phyloP scores from a whole-genome alignment of 2,113 vertebrate genomes.

The Oenanthe oenanthe region DNA sequence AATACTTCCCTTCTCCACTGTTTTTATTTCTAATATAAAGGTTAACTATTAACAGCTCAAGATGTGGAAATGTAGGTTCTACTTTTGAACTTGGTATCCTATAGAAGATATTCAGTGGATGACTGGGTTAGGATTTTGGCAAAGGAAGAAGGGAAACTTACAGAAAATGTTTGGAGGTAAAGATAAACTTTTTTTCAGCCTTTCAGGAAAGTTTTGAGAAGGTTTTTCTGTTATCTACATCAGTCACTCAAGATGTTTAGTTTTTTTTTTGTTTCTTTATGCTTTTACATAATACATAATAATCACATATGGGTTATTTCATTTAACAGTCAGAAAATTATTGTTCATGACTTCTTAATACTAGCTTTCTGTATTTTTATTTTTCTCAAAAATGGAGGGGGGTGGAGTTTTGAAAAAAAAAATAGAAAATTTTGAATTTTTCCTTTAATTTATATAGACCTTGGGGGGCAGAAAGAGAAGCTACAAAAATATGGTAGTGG shows the following conservation, averaged over 20 bases:
- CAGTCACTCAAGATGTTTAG: not conserved
- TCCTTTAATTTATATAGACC: not conserved
- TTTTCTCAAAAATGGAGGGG: not conserved
- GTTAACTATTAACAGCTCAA: not conserved
- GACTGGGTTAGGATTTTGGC: not conserved
- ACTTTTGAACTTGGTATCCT: not conserved
- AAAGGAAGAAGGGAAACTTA: not conserved
- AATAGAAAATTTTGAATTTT: not conserved
- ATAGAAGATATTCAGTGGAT: not conserved
- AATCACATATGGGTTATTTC: conserved; percentile 35
- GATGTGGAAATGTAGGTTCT: not conserved
- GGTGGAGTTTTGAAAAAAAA: not conserved
- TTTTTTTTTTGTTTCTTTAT: conserved; percentile 2
- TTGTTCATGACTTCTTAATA: conserved; percentile 32
- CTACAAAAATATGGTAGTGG: not conserved
- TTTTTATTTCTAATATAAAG: not conserved
- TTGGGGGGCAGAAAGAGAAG: not conserved
- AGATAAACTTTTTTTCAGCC: not conserved
- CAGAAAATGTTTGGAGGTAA: not conserved
- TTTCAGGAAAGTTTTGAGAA: conserved; percentile 12
- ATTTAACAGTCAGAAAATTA: conserved; percentile 35
- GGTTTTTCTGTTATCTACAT: not conserved
- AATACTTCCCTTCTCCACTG: not conserved
- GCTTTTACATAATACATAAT: conserved; percentile 20
- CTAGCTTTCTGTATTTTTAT: conserved; percentile 20